Base-by-base conservation (phyloP, 2,888 invertebrate genomes). In the Carcina quercana region DNA sequence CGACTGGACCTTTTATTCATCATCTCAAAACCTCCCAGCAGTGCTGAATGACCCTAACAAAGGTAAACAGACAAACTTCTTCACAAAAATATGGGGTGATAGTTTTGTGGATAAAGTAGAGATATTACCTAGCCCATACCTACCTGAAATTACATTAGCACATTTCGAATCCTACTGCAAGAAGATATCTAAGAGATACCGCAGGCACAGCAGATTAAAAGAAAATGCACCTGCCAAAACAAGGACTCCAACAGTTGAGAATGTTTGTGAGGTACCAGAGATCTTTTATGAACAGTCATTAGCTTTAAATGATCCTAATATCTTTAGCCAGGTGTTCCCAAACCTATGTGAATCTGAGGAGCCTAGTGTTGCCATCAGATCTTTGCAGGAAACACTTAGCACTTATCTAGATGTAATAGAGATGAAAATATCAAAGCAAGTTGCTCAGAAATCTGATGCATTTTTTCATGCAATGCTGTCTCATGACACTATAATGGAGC, bases 381-480 rank as follows among this genome's bases (percentile, higher is more conserved):
- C 92, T 34, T 78, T 96, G 38, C 96, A 96, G 74, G 96, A 97
- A 80, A 93, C 93, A 73, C 80, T 98, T 24, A 96, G 95, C 60
- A 95, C 96, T 65, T 97, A 97, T 71, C 85, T 98, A 57, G 98
- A 98, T 84, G 90, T 95, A 37, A 94, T 98, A 27, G 98, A 98
- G 76, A 93, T 96, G 58, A 91, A 94, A 73, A 95, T 97, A 63
- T 95, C 95, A 3, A 91, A 92, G 53, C 97, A 97, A 85, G 91
- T 97, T 32, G 95, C 97, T 15, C 91, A 93, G 54, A 96, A 97
- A 66, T 97, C 97, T 6, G 95, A 95, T 50, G 97, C 97, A 11
- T 99, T 98, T 82, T 99, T 98, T 66, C 94, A 96, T 72, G 98
- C 98, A 1, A 98, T 99, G 94, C 91, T 97, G 32, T 98, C 98